Base-by-base conservation (phyloP, 2,113 vertebrate genomes). In the Forbesichthys papilliferus region DNA sequence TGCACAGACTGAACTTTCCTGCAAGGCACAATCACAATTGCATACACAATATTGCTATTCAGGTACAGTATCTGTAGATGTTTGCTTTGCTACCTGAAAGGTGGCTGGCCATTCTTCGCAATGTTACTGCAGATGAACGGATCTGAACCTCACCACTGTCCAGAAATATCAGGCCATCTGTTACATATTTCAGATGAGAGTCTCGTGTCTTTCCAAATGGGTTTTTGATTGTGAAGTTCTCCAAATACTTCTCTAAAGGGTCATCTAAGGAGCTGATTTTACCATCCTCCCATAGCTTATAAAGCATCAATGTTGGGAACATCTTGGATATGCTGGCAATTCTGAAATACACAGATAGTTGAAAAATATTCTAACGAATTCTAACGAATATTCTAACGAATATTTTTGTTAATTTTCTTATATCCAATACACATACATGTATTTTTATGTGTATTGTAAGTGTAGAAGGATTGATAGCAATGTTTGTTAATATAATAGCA, bases 51-150 rank as follows among this genome's bases (percentile, higher is more conserved):
- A 14, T n/a, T 14, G 11, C 12, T 54, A 14, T n/a, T n/a, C 54
- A 20, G 6, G 16, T 20, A 56, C 3, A 8, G 18, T 11, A 54
- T 53, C 5, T 53, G 52, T 53, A 5, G 5, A 12, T 10, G 13
- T 53, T 53, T 42, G 8, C 53, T 6, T 13, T 7, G 12, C 8
- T 69, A 92, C 91, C 91, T 71, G 92, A 92, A 65, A 93, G 90
- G 75, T 98, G 96, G 48, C 97, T 96, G 75, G 94, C 96, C 96
- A 99, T 97, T 63, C 97, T 93, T 46, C 95, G 93, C 70, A 98
- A 89, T 4, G 96, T 98, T 33, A 98, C 94, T 0, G 91, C 88
- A 0, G 95, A 95, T 1, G 95, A 92, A 56, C 90, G 93, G 5
- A 89, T 83, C 3, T 87, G 84, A 11, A 91, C 69, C 0, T 93